Conservation (phyloP, 2,797 vertebrate genomes). For the Lepidocolaptes lacrymiger region DNA sequence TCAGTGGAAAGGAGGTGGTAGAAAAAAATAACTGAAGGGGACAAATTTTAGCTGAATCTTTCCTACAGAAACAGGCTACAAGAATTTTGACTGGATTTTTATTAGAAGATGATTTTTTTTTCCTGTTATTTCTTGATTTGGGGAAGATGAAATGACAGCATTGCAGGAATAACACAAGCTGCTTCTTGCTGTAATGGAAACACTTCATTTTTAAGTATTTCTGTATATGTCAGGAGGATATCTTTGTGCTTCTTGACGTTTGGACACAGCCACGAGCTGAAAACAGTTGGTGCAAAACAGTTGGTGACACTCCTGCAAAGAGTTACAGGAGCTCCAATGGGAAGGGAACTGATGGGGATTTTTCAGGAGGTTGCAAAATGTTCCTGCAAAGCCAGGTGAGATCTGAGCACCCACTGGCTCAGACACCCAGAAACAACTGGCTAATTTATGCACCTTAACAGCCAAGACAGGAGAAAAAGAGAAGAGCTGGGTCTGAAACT, state of each 20-base stretch:
- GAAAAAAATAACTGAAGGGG: background rate
- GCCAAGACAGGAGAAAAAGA: background rate
- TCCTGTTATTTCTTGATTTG: background rate
- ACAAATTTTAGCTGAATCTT: background rate
- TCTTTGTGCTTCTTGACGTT: background rate
- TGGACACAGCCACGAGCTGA: background rate
- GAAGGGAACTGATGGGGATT: background rate
- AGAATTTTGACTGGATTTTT: background rate
- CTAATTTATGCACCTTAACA: background rate
- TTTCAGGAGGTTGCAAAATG: background rate
- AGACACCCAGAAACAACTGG: background rate
- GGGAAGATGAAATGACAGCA: background rate
- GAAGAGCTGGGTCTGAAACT: background rate
- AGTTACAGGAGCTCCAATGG: background rate
- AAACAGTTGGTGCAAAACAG: background rate
- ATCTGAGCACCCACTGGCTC: background rate
- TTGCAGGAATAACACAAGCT: background rate
- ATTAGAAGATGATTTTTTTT: background rate
- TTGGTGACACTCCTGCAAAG: background rate
- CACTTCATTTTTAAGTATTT: background rate
- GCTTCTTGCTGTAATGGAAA: background rate
- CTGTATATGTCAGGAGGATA: background rate
- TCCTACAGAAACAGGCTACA: background rate
- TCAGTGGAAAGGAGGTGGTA: background rate
- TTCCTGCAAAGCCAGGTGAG: background rate